These are phyloP conservation scores for Lytechinus pictus DNA, from an alignment of 35 echinoderm and acorn worm genomes.

Conservation along the genomic window DNA sequence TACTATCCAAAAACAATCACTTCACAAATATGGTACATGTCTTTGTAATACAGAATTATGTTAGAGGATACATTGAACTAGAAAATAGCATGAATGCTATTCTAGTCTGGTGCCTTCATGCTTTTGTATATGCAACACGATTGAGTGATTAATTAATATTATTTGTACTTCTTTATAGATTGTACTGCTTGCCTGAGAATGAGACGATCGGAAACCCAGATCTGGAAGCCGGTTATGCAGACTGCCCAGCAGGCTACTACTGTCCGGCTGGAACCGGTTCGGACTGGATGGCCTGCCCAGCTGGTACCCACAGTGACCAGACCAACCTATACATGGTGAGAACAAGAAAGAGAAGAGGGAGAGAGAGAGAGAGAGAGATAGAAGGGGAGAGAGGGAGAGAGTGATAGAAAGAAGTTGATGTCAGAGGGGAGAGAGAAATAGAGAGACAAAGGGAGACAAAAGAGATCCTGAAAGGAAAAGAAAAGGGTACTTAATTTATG, in stretches of 20 bases:
- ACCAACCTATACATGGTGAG: constrained; percentile 91
- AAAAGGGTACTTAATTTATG: no score
- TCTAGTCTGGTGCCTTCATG: neutral
- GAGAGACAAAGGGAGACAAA: no score
- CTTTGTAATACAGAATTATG: no score
- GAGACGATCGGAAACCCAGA: constrained; percentile 88
- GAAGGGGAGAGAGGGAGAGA: neutral
- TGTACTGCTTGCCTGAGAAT: constrained; percentile 94
- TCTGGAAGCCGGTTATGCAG: constrained; percentile 82
- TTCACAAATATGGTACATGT: no score
- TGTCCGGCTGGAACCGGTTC: constrained; percentile 90
- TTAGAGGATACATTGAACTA: no score
- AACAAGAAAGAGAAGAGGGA: neutral
- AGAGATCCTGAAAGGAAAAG: no score
- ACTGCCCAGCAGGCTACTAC: constrained; percentile 92
- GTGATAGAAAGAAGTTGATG: no score
- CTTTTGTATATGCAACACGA: neutral
- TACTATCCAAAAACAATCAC: no score
- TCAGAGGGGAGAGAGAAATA: neutral
- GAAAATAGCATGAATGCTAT: no score
- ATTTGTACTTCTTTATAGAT: constrained; percentile 26
- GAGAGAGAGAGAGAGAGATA: neutral
- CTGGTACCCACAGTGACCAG: constrained; percentile 94
- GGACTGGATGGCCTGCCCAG: constrained; percentile 86
- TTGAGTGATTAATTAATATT: neutral